phyloP scores from a whole-genome alignment of 2,888 invertebrate genomes.

The Heteromurus nitidus region DNA sequence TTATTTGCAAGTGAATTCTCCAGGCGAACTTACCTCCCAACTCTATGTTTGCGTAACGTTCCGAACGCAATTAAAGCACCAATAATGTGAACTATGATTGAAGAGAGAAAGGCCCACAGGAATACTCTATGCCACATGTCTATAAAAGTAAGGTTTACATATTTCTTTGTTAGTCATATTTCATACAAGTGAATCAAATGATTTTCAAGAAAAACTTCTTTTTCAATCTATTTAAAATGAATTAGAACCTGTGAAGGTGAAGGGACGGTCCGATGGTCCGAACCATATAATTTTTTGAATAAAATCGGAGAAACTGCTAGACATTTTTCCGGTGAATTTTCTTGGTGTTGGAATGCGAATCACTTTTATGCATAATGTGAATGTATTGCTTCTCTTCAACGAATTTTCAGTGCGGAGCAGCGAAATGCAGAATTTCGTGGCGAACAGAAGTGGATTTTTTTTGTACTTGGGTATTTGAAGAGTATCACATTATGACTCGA shows the following conservation, averaged over 20 bases:
- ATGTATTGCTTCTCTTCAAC: neutral
- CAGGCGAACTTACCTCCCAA: constrained; percentile 82
- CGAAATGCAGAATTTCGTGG: too few species aligned
- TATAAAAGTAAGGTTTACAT: constrained; percentile 76
- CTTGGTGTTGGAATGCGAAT: neutral
- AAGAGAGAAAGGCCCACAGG: constrained; percentile 95
- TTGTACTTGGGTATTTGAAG: neutral
- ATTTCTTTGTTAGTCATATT: neutral
- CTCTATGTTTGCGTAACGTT: constrained; percentile 93
- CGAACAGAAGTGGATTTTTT: too few species aligned
- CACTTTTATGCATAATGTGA: neutral
- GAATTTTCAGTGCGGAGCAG: neutral
- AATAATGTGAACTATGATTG: constrained; percentile 90
- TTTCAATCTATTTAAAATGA: too few species aligned
- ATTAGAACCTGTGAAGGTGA: constrained; percentile 76
- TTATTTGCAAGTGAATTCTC: too few species aligned
- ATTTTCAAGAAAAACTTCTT: too few species aligned
- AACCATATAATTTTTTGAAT: constrained; percentile 83
- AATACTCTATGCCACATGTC: constrained; percentile 99
- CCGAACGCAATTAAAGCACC: constrained; percentile 94
- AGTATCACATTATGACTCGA: neutral
- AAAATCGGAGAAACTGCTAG: constrained; percentile 76
- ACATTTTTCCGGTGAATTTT: neutral
- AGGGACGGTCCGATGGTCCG: constrained; percentile 79
- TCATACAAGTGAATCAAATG: too few species aligned